Evolutionary conservation across 2,888 invertebrate genomes (phyloP).

Genomic region (Electrophaes corylata): DNA sequence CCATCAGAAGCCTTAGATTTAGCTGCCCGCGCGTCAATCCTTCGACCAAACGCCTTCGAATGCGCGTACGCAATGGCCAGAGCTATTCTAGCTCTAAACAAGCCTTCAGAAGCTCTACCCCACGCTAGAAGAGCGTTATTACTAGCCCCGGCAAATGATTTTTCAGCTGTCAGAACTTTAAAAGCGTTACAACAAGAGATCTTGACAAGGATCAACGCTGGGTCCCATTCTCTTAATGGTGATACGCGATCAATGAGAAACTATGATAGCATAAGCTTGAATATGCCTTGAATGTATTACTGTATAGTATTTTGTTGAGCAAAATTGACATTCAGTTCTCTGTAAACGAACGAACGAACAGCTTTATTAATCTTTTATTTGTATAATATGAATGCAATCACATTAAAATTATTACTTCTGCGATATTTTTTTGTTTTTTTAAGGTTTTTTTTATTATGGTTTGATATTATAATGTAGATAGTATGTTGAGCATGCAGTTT

Average conservation of each 20-base stretch:
- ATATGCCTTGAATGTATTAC: slow-evolving; percentile 65
- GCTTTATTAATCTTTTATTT: slow-evolving; percentile 28
- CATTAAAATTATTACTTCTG: slow-evolving; percentile 24
- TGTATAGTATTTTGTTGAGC: slow-evolving; percentile 18
- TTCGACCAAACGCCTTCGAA: slow-evolving; percentile 95
- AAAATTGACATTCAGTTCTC: slow-evolving; percentile 15
- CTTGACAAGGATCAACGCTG: slow-evolving; percentile 77
- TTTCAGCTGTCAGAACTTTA: slow-evolving; percentile 90
- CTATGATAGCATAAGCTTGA: slow-evolving; percentile 79
- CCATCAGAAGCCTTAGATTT: slow-evolving; percentile 93
- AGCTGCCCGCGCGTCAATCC: slow-evolving; percentile 92
- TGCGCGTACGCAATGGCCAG: slow-evolving; percentile 96
- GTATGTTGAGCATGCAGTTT: slow-evolving; percentile 30
- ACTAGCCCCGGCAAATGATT: slow-evolving; percentile 88
- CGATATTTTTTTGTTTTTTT: slow-evolving; percentile 25
- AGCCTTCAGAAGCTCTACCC: slow-evolving; percentile 89
- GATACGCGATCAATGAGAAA: slow-evolving; percentile 73
- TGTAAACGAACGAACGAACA: slow-evolving; percentile 27
- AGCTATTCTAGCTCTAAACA: slow-evolving; percentile 91
- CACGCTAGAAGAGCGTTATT: slow-evolving; percentile 93
- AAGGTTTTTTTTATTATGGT: slow-evolving; percentile 18
- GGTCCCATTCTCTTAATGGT: slow-evolving; percentile 67
- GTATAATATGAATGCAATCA: slow-evolving; percentile 32
- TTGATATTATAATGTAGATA: slow-evolving; percentile 36
- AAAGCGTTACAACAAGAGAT: slow-evolving; percentile 90